Evolutionary conservation across 2,888 invertebrate species (phyloP).

Genomic region (Eupithecia inturbata): DNA sequence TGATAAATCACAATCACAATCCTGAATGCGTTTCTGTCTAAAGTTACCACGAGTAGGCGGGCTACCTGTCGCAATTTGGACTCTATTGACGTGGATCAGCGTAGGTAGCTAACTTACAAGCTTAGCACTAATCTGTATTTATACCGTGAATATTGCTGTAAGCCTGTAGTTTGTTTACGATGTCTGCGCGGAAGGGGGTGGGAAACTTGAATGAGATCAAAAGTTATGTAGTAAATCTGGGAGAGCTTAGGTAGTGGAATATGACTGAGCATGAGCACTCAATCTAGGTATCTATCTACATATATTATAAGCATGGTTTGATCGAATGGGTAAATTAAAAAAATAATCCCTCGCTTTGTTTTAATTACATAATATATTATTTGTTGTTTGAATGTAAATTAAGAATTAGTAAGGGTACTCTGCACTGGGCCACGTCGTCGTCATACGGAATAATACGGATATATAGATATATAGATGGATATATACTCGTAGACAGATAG

Average conservation of each 20-base stretch:
- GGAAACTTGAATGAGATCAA: conserved; percentile 24
- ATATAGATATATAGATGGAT: too few relatives aligned
- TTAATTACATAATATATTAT: too few relatives aligned
- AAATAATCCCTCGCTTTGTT: too few relatives aligned
- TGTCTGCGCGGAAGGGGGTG: conserved; percentile 3
- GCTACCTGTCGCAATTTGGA: conserved; percentile 33
- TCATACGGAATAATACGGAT: too few relatives aligned
- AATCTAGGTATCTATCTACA: neutral
- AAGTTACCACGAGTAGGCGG: conserved; percentile 35
- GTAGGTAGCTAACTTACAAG: conserved; percentile 48
- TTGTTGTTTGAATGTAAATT: too few relatives aligned
- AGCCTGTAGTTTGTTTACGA: conserved; percentile 33
- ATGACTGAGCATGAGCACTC: neutral
- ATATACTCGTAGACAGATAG: too few relatives aligned
- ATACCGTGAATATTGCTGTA: conserved; percentile 26
- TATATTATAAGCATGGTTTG: too few relatives aligned
- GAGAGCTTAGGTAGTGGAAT: neutral
- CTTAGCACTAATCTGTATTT: conserved; percentile 33
- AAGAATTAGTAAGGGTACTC: too few relatives aligned
- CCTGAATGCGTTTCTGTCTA: conserved; percentile 12
- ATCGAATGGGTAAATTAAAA: too few relatives aligned
- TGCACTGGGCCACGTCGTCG: too few relatives aligned
- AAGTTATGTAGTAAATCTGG: conserved; percentile 1
- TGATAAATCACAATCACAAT: neutral
- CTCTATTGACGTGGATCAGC: conserved; percentile 40